phyloP scores from a whole-genome alignment of 2,888 invertebrate genomes.

The Troilus luridus region DNA sequence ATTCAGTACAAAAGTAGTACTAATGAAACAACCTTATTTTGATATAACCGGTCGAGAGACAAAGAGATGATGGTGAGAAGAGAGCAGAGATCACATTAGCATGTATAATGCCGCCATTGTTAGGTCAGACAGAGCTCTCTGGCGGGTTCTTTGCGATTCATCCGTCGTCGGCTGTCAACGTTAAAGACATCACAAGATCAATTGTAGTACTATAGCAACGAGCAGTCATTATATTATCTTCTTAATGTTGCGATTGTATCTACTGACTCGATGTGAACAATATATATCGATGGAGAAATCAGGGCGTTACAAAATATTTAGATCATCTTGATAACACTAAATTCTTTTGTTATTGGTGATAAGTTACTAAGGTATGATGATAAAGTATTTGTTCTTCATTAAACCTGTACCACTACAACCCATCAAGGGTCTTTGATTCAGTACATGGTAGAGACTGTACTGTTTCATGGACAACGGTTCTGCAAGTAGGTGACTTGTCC shows the following conservation, averaged over 20 bases:
- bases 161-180: not conserved
- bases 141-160: not conserved
- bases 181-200: not conserved
- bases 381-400: too few relatives aligned
- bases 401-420: too few relatives aligned
- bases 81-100: not conserved
- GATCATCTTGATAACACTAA: not conserved
- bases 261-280: not conserved
- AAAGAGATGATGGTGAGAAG: not conserved
- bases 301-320: not conserved
- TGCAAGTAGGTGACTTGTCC: too few relatives aligned
- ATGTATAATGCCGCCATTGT: conserved; percentile 32
- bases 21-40: not conserved
- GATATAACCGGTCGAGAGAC: not conserved
- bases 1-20: too few relatives aligned
- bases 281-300: not conserved
- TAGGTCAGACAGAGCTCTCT: not conserved
- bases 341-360: too few relatives aligned
- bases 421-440: too few relatives aligned
- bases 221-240: not conserved
- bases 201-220: not conserved
- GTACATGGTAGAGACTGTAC: too few relatives aligned
- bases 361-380: too few relatives aligned
- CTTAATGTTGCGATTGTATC: not conserved
- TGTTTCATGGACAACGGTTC: too few relatives aligned